phyloP scores from a whole-genome alignment of 1,140 invertebrate species.

The Drosophila ananassae region DNA sequence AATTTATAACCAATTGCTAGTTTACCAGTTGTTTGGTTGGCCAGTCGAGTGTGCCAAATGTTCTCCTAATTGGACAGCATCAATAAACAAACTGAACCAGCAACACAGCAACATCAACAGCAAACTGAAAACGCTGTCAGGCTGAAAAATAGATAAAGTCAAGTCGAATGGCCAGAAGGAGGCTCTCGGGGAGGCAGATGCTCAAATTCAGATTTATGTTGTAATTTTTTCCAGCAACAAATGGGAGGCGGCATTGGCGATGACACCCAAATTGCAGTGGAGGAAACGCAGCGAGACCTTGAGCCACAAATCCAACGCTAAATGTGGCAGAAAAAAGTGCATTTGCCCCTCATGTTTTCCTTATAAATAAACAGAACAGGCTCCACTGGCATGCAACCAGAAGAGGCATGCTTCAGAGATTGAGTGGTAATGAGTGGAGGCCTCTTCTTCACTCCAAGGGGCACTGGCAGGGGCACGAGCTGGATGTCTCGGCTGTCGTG shows the following conservation, averaged over 20 bases:
- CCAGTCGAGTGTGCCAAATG: conserved; percentile 58
- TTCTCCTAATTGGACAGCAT: conserved; percentile 57
- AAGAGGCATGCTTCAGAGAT: conserved; percentile 47
- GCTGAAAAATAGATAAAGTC: conserved; percentile 43
- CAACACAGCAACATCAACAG: conserved; percentile 5
- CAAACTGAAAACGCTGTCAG: conserved; percentile 19
- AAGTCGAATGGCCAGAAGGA: not conserved
- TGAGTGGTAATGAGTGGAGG: conserved; percentile 56
- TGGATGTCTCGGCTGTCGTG: conserved; percentile 37
- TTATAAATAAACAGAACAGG: conserved; percentile 46
- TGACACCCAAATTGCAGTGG: conserved; percentile 59
- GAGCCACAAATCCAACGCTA: conserved; percentile 63
- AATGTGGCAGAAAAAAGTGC: conserved; percentile 55
- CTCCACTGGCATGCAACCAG: conserved; percentile 36
- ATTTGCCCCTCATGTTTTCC: conserved; percentile 1
- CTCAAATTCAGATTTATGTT: conserved; percentile 49
- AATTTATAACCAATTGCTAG: conserved; percentile 25
- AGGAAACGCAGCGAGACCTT: conserved; percentile 48
- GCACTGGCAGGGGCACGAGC: conserved; percentile 35
- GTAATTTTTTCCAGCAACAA: conserved; percentile 53
- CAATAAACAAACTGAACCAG: conserved; percentile 48
- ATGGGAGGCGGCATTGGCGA: conserved; percentile 54
- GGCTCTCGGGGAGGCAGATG: conserved; percentile 8
- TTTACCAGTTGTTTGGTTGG: conserved; percentile 25
- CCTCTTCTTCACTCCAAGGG: not conserved